Conservation (phyloP, 2,888 invertebrate species). For the Drosophila tripunctata region DNA sequence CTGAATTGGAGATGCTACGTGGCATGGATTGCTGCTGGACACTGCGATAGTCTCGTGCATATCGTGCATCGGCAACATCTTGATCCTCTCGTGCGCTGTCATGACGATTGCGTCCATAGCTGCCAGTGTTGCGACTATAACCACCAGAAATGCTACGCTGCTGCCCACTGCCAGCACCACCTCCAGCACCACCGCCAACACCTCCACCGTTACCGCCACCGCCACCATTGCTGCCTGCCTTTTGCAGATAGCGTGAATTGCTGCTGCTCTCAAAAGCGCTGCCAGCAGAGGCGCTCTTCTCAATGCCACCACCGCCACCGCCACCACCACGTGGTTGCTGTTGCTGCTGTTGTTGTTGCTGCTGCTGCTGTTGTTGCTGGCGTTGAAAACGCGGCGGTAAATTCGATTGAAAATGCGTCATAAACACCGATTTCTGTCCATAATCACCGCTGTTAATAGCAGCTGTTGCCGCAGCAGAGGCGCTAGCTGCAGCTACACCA, state of each 20-base stretch:
- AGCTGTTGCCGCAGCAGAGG: slow-evolving; percentile 58
- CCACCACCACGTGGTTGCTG: no score
- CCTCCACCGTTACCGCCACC: slow-evolving; percentile 39
- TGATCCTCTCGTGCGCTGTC: slow-evolving; percentile 62
- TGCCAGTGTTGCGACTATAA: slow-evolving; percentile 40
- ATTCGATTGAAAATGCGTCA: slow-evolving; percentile 91
- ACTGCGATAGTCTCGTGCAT: slow-evolving; percentile 57
- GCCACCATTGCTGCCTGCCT: slow-evolving; percentile 41
- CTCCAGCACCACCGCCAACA: slow-evolving; percentile 10
- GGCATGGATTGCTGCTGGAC: slow-evolving; percentile 72
- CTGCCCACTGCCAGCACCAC: slow-evolving; percentile 56
- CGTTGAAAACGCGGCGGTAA: slow-evolving; percentile 94
- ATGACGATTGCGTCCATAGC: slow-evolving; percentile 61
- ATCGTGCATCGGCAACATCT: slow-evolving; percentile 50
- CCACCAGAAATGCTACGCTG: slow-evolving; percentile 59
- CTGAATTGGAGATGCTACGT: slow-evolving; percentile 84
- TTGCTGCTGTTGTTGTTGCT: slow-evolving; percentile 81
- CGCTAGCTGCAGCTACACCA: no score
- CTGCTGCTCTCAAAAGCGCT: slow-evolving; percentile 68
- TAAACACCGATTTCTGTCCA: slow-evolving; percentile 85
- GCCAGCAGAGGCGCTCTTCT: slow-evolving; percentile 76
- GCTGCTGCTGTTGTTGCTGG: slow-evolving; percentile 86
- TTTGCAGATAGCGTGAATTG: slow-evolving; percentile 74
- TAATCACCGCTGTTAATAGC: no score
- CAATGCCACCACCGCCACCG: slow-evolving; percentile 63